Conservation (phyloP, 2,888 invertebrate species). For the Philereme vetulata region DNA sequence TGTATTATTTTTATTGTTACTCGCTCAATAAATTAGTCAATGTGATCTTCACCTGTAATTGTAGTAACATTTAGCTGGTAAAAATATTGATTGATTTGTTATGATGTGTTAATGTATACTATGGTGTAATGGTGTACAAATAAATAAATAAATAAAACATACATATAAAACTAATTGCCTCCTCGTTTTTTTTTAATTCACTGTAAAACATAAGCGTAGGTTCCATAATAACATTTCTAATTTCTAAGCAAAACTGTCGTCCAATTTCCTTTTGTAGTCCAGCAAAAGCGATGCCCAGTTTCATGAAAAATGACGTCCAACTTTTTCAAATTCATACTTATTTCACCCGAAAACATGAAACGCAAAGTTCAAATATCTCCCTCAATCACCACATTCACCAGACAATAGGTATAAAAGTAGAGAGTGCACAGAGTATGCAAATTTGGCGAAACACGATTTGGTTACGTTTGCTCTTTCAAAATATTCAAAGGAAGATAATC, state of each 20-base stretch:
- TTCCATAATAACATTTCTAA: no score
- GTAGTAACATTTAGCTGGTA: no score
- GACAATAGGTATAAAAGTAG: constrained; percentile 23
- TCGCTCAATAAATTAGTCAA: no score
- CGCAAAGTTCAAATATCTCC: constrained; percentile 2
- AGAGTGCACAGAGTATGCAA: constrained; percentile 28
- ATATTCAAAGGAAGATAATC: constrained; percentile 34
- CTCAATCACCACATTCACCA: constrained; percentile 9
- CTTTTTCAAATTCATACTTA: constrained; percentile 10
- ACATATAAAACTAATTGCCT: no score
- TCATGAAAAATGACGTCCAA: constrained; percentile 4
- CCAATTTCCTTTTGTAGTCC: not conserved
- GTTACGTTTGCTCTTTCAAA: constrained; percentile 23
- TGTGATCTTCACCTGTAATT: no score
- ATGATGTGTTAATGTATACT: no score
- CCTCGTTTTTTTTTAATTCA: no score
- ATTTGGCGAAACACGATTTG: constrained; percentile 20
- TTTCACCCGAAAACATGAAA: not conserved
- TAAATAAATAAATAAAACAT: no score
- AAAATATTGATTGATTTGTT: no score
- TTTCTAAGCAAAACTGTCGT: not conserved
- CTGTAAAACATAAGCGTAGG: no score
- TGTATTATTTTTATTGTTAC: no score
- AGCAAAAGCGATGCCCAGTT: constrained; percentile 9
- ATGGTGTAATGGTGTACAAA: no score